These are phyloP conservation scores for Azorinus chamasolen DNA, from an alignment of 2,888 invertebrate genomes.

Conservation along the genomic window DNA sequence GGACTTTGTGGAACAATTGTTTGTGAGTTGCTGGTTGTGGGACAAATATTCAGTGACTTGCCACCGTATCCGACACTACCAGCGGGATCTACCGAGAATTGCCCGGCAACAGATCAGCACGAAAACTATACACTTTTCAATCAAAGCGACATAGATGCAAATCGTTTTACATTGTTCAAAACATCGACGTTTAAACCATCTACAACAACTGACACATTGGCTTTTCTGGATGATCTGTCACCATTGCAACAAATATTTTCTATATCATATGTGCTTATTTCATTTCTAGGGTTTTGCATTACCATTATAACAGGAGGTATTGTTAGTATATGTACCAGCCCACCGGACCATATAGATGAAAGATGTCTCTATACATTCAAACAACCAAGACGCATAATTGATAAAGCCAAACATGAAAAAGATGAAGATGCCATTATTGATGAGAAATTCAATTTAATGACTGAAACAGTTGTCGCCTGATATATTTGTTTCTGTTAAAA, in stretches of 20 bases:
- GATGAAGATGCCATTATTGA: too few relatives aligned
- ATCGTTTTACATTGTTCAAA: not conserved
- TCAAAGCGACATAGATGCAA: not conserved
- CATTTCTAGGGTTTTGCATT: conserved; percentile 9
- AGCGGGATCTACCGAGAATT: conserved; percentile 28
- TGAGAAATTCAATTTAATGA: too few relatives aligned
- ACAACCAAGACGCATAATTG: too few relatives aligned
- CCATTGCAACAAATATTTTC: conserved; percentile 10
- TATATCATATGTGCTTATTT: conserved; percentile 22
- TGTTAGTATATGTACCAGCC: conserved; percentile 17
- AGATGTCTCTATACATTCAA: conserved; percentile 19
- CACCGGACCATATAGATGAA: conserved; percentile 13
- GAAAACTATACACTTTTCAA: not conserved
- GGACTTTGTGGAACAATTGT: conserved; percentile 20
- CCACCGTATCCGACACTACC: conserved; percentile 19
- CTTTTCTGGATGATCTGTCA: not conserved
- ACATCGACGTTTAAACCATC: not conserved
- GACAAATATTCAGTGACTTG: conserved; percentile 12
- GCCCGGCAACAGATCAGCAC: not conserved
- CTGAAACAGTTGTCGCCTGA: too few relatives aligned
- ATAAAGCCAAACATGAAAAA: too few relatives aligned
- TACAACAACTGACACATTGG: not conserved
- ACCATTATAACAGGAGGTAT: conserved; percentile 9
- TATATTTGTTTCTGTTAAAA: too few relatives aligned
- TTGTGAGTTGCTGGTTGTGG: conserved; percentile 20